These are phyloP conservation scores for Sminthurides bifidus DNA, from an alignment of 1,140 invertebrate genomes.

Conservation along the genomic window DNA sequence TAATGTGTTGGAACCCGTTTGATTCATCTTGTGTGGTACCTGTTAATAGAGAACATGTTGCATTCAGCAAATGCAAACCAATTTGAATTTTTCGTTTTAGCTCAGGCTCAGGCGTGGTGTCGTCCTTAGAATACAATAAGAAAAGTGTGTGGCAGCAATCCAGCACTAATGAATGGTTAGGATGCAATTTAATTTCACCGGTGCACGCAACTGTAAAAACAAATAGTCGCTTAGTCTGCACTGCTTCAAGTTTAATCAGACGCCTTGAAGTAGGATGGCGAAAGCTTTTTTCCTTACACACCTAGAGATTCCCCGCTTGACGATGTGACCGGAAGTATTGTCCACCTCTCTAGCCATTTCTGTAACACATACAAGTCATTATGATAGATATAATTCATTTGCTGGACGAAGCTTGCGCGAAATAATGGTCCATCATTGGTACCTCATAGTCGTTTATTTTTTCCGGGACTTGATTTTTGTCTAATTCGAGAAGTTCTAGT, in stretches of 20 bases:
- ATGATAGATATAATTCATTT: neutral
- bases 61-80: constrained; percentile 17
- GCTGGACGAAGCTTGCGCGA: neutral
- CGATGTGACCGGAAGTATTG: constrained; percentile 4
- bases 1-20: no score
- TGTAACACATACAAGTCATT: constrained; percentile 4
- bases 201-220: neutral
- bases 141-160: constrained; percentile 25
- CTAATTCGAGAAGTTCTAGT: constrained; percentile 14
- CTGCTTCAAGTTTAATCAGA: no score
- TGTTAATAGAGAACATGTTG: constrained; percentile 12
- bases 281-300: no score
- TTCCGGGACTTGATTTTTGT: constrained; percentile 14
- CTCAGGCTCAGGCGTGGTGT: neutral
- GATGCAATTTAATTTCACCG: constrained; percentile 6
- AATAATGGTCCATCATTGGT: neutral
- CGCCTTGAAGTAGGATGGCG: no score
- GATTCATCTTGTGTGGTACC: no score
- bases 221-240: no score
- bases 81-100: constrained; percentile 16
- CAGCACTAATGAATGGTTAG: constrained; percentile 17
- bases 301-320: no score
- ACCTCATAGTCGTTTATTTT: constrained; percentile 14
- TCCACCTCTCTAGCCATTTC: constrained; percentile 15
- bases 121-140: constrained; percentile 16